A percentile compares a stretch with the other conserved stretches of the same genome.
phyloP scores from a whole-genome alignment of 2,888 invertebrate genomes.

The Fragum whitleyi region DNA sequence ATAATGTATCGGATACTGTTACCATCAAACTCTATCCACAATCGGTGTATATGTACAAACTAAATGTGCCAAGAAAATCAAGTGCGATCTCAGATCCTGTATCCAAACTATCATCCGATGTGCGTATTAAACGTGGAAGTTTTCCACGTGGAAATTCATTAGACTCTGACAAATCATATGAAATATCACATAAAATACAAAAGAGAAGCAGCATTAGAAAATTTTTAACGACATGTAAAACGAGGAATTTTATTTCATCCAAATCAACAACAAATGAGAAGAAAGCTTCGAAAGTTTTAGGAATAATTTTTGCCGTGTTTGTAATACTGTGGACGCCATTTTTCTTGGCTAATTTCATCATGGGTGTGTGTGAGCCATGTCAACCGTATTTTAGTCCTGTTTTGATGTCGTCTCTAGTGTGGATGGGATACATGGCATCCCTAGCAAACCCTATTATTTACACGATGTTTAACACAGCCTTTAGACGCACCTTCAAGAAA shows the following conservation, averaged over 20 bases:
- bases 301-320: slow-evolving; percentile 84
- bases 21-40: slow-evolving; percentile 69
- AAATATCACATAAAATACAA: slow-evolving; percentile 23
- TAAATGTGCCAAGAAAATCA: slow-evolving; percentile 49
- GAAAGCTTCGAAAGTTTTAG: slow-evolving; percentile 85
- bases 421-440: slow-evolving; percentile 84
- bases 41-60: slow-evolving; percentile 70
- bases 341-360: slow-evolving; percentile 82
- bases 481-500: slow-evolving; percentile 81
- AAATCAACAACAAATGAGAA: slow-evolving; percentile 82
- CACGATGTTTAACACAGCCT: slow-evolving; percentile 85
- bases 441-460: slow-evolving; percentile 85
- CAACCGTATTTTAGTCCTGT: slow-evolving; percentile 73
- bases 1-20: slow-evolving; percentile 70
- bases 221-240: slow-evolving; percentile 57
- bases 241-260: slow-evolving; percentile 68
- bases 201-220: slow-evolving; percentile 58
- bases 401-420: slow-evolving; percentile 81
- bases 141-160: slow-evolving; percentile 35
- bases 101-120: slow-evolving; percentile 14
- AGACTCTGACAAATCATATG: slow-evolving; percentile 51
- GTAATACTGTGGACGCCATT: slow-evolving; percentile 84
- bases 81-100: neutral
- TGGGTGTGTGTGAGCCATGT: slow-evolving; percentile 78
- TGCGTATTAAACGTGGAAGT: slow-evolving; percentile 32